These are phyloP conservation scores for Oreochromis aureus DNA, from an alignment of 2,113 vertebrate genomes.

Conservation along the genomic window DNA sequence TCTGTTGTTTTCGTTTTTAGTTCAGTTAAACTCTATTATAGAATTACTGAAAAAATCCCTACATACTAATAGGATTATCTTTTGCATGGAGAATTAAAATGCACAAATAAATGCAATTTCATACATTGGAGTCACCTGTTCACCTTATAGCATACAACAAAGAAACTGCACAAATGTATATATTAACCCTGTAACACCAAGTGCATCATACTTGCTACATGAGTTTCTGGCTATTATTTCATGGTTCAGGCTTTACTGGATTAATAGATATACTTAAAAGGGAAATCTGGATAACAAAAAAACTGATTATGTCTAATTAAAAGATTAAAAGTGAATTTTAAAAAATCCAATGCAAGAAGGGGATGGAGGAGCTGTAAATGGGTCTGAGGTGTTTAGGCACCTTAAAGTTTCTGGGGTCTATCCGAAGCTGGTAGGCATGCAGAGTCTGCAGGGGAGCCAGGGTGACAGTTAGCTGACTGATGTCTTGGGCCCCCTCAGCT, in stretches of 20 bases:
- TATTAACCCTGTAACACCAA: neutral
- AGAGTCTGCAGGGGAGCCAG: slow-evolving; percentile 68
- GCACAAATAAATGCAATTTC: neutral
- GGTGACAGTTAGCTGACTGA: slow-evolving; percentile 60
- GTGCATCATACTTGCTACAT: neutral
- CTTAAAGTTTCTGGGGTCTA: slow-evolving; percentile 76
- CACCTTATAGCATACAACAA: neutral
- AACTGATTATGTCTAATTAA: neutral
- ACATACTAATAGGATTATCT: too few relatives aligned
- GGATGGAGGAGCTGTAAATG: neutral
- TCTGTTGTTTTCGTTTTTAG: neutral
- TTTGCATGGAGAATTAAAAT: neutral
- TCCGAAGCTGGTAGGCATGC: slow-evolving; percentile 73
- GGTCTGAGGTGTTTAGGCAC: slow-evolving; percentile 19
- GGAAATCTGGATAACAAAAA: neutral
- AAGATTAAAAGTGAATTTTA: neutral
- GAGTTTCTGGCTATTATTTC: neutral
- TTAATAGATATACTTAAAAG: neutral
- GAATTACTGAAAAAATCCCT: neutral
- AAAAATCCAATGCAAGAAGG: neutral
- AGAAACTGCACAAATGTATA: neutral
- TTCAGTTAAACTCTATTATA: neutral
- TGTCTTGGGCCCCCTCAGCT: slow-evolving; percentile 66
- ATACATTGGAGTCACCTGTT: neutral
- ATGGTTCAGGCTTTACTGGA: neutral